Conservation (phyloP, 2,113 vertebrate species). For the Calyptommatus sinebrachiatus region DNA sequence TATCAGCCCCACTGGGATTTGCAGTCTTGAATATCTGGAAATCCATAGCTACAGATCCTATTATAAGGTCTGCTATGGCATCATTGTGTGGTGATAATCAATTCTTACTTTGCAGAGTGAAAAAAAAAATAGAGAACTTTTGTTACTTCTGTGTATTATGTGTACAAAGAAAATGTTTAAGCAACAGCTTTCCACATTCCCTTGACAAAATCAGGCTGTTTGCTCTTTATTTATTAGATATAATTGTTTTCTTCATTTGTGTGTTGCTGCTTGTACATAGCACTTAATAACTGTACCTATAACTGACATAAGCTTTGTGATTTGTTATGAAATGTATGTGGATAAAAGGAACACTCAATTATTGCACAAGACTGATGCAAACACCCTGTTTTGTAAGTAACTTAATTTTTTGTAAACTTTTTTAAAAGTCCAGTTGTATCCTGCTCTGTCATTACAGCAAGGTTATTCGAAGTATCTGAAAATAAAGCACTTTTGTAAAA, state of each 20-base stretch:
- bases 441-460: not conserved
- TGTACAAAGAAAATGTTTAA: not conserved
- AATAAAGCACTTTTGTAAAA: not conserved
- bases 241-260: not conserved
- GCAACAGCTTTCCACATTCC: not conserved
- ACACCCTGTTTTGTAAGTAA: not conserved
- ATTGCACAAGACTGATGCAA: not conserved
- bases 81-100: not conserved
- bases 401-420: not conserved
- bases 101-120: not conserved
- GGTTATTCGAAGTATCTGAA: not conserved
- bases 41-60: too few relatives aligned
- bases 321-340: not conserved
- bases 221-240: not conserved
- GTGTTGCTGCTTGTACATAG: not conserved
- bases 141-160: not conserved
- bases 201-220: not conserved
- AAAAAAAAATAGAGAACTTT: not conserved
- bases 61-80: not conserved
- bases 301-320: not conserved
- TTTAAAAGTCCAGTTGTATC: not conserved
- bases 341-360: not conserved
- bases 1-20: too few relatives aligned
- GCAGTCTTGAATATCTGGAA: too few relatives aligned
- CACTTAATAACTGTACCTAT: not conserved